These are phyloP conservation scores for Chloroclystis v-ata DNA, from an alignment of 2,888 invertebrate species.

Conservation along the genomic window DNA sequence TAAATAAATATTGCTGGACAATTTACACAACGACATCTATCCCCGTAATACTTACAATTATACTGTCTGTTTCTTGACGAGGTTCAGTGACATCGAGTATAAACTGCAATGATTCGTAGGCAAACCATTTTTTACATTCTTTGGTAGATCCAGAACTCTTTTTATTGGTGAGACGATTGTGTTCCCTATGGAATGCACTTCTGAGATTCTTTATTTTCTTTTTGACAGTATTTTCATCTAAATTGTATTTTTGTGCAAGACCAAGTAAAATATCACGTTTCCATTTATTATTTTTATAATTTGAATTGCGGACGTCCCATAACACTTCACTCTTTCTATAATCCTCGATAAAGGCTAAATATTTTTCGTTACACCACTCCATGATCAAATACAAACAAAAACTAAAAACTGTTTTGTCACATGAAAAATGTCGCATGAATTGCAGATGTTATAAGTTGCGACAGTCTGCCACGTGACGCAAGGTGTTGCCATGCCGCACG, in stretches of 20 bases:
- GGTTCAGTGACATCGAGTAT: not conserved
- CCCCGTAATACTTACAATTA: not conserved
- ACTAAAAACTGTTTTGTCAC: too few species aligned
- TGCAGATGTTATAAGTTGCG: too few species aligned
- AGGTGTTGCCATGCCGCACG: too few species aligned
- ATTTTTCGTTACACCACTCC: not conserved
- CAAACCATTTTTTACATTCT: not conserved
- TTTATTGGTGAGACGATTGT: not conserved
- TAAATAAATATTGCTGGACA: too few species aligned
- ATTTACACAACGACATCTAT: too few species aligned
- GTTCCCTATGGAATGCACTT: not conserved
- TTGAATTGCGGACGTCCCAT: constrained; percentile 3
- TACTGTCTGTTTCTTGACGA: not conserved
- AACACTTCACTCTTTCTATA: constrained; percentile 3
- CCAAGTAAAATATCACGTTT: not conserved
- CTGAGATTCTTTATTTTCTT: not conserved
- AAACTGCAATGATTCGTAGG: not conserved
- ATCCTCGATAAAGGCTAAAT: constrained; percentile 1
- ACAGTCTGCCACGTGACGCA: too few species aligned
- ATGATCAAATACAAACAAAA: not conserved
- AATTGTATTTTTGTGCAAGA: too few species aligned
- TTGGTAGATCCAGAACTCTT: not conserved
- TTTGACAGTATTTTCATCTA: not conserved
- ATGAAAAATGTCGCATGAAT: too few species aligned
- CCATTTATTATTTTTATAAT: not conserved